These are phyloP conservation scores for Pogonophryne albipinna DNA, from an alignment of 2,797 vertebrate genomes.

Conservation along the genomic window DNA sequence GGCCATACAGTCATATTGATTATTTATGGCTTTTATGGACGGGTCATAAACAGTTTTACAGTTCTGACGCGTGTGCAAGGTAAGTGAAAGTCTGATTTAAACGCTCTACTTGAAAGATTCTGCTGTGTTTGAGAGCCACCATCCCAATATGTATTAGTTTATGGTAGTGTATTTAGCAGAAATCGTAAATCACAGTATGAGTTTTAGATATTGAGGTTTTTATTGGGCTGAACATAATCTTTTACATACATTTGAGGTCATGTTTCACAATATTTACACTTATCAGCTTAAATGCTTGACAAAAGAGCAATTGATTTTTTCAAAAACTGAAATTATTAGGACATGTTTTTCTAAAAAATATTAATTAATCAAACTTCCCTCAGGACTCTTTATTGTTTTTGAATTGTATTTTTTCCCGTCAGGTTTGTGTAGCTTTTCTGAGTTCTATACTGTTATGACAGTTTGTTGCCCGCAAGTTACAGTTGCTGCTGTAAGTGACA, in stretches of 20 bases:
- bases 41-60: not conserved
- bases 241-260: too few species aligned
- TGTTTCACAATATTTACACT: not conserved
- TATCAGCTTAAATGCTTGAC: not conserved
- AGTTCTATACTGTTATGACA: not conserved
- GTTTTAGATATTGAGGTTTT: not conserved
- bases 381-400: not conserved
- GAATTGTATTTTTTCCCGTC: not conserved
- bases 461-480: not conserved
- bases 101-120: not conserved
- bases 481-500: constrained; percentile 5
- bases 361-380: not conserved
- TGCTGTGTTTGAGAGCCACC: not conserved
- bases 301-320: not conserved
- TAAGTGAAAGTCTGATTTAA: constrained; percentile 48
- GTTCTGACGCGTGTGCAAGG: constrained; percentile 28
- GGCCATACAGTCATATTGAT: not conserved
- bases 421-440: not conserved
- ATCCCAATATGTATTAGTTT: not conserved
- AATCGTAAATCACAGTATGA: not conserved
- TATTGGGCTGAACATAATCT: too few species aligned
- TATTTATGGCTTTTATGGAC: not conserved
- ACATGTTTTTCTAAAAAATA: not conserved
- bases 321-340: not conserved
- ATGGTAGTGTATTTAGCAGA: not conserved